Evolutionary conservation across 2,888 invertebrate genomes (phyloP), one percentile per base, ranked within the genome.

Genomic region (Acanthosoma haemorrhoidale): DNA sequence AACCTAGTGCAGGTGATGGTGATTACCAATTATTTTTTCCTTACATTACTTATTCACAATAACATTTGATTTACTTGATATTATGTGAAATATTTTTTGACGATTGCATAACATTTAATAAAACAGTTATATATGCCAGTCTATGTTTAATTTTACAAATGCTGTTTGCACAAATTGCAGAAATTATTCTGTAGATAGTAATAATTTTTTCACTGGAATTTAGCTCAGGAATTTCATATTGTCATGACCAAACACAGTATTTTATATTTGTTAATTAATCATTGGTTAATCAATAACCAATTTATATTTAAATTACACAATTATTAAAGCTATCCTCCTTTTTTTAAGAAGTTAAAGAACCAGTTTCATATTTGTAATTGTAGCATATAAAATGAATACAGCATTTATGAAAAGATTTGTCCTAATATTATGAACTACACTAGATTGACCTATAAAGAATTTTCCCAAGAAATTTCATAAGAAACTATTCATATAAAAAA

Each of bases 301-400:
- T 64, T 43, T 15, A 43, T 25, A 64, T 64, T 43, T 29, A 64
- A 64, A 64, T 64, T 64, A 41, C 32, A 43, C 16, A 57, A 29
- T 51, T 67, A 67, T 67, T 67, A 67, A 67, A 67, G 67, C 67
- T 67, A 67, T 51, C 43, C 34, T 38, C 51, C 34, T 67, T 63
- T 39, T 34, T 57, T 21, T 34, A 67, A 67, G 51, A 67, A 67
- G 51, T 67, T 67, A 29, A 38, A 39, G 63, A 64, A 64, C 41
- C 43, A 41, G 31, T 64, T 41, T 43, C 39, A 64, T 31, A 41
- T 31, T 64, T 41, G 39, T 64, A 64, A 64, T 41, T 64, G 64
- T 64, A 64, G 64, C 64, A 38, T 64, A 64, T 13, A 43, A 64
- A 64, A 64, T 64, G 64, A 64, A 25, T 43, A 64, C 61, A 61